Conservation (phyloP, 2,888 invertebrate species). For the Eurytoma californica region DNA sequence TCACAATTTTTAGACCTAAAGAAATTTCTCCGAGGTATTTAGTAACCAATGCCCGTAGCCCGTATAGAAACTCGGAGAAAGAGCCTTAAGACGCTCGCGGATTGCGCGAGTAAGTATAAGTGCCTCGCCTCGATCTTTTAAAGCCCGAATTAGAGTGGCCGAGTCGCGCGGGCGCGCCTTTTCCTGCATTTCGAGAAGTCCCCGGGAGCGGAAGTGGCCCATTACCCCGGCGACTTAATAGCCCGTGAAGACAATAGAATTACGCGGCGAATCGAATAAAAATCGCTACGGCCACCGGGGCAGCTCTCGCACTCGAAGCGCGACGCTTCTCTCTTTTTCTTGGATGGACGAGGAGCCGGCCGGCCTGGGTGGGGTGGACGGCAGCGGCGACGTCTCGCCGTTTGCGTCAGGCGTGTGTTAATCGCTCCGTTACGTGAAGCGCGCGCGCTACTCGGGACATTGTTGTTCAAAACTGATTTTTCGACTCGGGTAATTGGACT, state of each 20-base stretch:
- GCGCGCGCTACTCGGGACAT: no score
- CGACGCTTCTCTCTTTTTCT: slow-evolving; percentile 13
- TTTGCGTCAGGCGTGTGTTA: no score
- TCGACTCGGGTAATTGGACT: neutral
- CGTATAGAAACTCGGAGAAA: neutral
- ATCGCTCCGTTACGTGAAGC: no score
- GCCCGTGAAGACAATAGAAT: slow-evolving; percentile 76
- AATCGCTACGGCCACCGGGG: slow-evolving; percentile 60
- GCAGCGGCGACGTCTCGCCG: no score
- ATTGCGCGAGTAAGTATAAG: slow-evolving; percentile 49
- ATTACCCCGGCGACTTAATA: slow-evolving; percentile 74
- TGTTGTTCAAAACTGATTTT: neutral
- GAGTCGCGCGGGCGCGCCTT: slow-evolving; percentile 70
- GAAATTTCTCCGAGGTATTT: no score
- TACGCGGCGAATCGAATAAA: slow-evolving; percentile 73
- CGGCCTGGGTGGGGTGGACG: no score
- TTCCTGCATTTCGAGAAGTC: slow-evolving; percentile 74
- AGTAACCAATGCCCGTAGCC: no score
- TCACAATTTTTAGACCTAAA: no score
- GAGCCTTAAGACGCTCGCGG: slow-evolving; percentile 46
- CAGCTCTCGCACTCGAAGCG: slow-evolving; percentile 12
- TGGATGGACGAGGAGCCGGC: neutral
- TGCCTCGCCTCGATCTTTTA: slow-evolving; percentile 73
- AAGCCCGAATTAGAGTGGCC: slow-evolving; percentile 68
- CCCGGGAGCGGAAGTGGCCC: slow-evolving; percentile 66